Conservation (phyloP, 2,113 vertebrate species). For the Delphinapterus leucas region DNA sequence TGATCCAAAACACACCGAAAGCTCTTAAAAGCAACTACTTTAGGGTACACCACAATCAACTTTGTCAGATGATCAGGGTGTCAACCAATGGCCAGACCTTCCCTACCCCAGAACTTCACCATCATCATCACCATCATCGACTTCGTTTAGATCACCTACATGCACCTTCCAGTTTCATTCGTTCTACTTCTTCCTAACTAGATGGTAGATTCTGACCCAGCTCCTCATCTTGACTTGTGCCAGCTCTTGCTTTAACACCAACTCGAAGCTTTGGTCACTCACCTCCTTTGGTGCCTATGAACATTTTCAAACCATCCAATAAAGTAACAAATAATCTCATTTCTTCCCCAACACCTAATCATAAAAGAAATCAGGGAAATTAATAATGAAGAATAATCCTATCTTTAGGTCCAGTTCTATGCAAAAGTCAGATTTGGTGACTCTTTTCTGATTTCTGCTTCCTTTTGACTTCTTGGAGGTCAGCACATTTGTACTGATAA, state of each 20-base stretch:
- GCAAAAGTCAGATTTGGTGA: not conserved
- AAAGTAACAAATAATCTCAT: not conserved
- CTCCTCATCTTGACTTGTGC: not conserved
- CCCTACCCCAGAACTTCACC: fast-evolving
- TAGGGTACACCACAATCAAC: not conserved
- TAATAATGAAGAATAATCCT: not conserved
- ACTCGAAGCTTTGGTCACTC: not conserved
- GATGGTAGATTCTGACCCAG: not conserved
- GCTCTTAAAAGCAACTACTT: not conserved
- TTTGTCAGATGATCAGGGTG: not conserved
- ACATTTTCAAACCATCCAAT: not conserved
- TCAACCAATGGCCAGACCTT: not conserved
- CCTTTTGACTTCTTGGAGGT: not conserved
- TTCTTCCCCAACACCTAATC: not conserved
- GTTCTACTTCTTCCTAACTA: not conserved
- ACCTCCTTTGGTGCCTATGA: not conserved
- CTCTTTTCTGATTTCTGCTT: not conserved
- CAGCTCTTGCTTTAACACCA: not conserved
- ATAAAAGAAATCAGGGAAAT: not conserved
- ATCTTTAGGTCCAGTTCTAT: not conserved
- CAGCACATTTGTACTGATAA: not conserved
- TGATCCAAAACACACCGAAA: not conserved
- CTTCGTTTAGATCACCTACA: fast-evolving
- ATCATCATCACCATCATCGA: no score
- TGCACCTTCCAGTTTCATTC: not conserved